Evolutionary conservation across 2,888 invertebrate species (phyloP), one percentile per base, ranked within the genome.

Genomic region (Nowickia ferox): DNA sequence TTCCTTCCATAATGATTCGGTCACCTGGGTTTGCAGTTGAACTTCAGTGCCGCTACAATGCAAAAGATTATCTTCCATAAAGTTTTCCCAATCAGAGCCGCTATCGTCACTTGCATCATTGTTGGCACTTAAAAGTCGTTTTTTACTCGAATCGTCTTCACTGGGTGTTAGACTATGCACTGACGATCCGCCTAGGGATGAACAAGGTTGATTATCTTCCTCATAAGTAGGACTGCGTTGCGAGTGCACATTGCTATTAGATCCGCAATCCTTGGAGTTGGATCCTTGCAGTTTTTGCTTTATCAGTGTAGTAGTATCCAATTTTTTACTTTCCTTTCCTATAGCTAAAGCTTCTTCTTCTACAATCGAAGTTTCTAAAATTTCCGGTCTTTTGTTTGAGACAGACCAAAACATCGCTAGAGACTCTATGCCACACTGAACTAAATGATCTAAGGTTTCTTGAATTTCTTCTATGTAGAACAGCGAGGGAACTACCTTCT

Each of bases 401-500:
- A 94, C 91, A 84, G 96, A 94, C 95, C 96, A 96, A 74, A 92
- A 92, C 55, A 95, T 94, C 11, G 96, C 94, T 71, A 97, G 93
- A 87, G 95, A 95, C 84, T 96, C 94, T 22, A 97, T 94, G 5
- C 97, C 97, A 15, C 97, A 95, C 87, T 96, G 96, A 88, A 96
- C 95, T 0, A 97, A 93, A 87, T 97, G 95, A 69, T 96, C 95
- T 4, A 98, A 92, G 2, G 97, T 97, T 86, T 97, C 97, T 91
- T 97, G 96, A 71, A 96, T 97, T 92, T 98, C 98, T 93, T 98
- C 97, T 0, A 98, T 96, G 89, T 97, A 97, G 92, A 97, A 96
- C 4, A 91, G 61, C 0, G 92, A 90, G 0, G 91, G 91, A 0
- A 90, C 89, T 9, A 91, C 88, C 13, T 87, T 87, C 2, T 88